A percentile compares a stretch with the other conserved stretches of the same genome.
Evolutionary conservation across 2,888 invertebrate species (phyloP).

Genomic region (Cantharis flavilabris): DNA sequence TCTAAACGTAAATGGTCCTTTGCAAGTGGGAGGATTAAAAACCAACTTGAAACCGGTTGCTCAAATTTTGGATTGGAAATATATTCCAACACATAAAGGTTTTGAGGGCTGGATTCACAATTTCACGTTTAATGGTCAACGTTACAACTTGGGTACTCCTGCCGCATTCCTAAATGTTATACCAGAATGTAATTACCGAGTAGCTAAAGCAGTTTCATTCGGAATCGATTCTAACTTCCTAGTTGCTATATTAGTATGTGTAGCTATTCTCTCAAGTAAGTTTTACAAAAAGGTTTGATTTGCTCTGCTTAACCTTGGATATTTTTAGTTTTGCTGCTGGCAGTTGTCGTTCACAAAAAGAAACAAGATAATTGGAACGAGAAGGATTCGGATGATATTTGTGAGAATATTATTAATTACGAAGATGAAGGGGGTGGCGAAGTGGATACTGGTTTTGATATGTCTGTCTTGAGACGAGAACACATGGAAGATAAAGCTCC

Average conservation of each 20-base stretch:
- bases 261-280: slow-evolving; percentile 82
- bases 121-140: slow-evolving; percentile 83
- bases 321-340: slow-evolving; percentile 75
- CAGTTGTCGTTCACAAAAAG: slow-evolving; percentile 87
- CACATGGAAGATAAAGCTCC: slow-evolving; percentile 47
- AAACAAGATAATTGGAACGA: slow-evolving; percentile 85
- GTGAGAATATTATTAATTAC: slow-evolving; percentile 97
- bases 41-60: slow-evolving; percentile 68
- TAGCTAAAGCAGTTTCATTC: slow-evolving; percentile 78
- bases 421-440: slow-evolving; percentile 99
- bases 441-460: slow-evolving; percentile 91
- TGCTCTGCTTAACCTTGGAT: slow-evolving; percentile 20
- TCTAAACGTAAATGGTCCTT: slow-evolving; percentile 76
- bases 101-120: slow-evolving; percentile 92
- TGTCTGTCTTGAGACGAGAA: slow-evolving; percentile 70
- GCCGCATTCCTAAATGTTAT: slow-evolving; percentile 72
- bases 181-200: slow-evolving; percentile 73
- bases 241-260: slow-evolving; percentile 87
- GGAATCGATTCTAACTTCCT: slow-evolving; percentile 86
- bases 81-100: slow-evolving; percentile 70
- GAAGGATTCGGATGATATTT: slow-evolving; percentile 92
- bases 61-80: slow-evolving; percentile 68
- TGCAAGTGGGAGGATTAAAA: slow-evolving; percentile 82
- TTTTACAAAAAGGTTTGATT: slow-evolving; percentile 40
- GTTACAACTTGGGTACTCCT: slow-evolving; percentile 87